Evolutionary conservation across 2,888 invertebrate species (phyloP).

Genomic region (Alviniconcha strummeri): DNA sequence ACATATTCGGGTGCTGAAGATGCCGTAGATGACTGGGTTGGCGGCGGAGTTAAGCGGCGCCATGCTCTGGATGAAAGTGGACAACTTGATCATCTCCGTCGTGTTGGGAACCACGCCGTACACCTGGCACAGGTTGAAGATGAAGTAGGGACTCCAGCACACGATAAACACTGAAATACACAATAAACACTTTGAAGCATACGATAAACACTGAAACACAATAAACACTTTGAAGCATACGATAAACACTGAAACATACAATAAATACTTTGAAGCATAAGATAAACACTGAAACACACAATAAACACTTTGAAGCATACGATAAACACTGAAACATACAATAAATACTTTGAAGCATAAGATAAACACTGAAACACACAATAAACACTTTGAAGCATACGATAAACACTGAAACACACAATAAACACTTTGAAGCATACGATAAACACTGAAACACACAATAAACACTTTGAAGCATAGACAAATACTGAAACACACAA

Average conservation of each 20-base stretch:
- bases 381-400: too few relatives aligned
- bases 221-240: neutral
- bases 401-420: neutral
- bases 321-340: neutral
- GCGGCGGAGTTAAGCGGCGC: slow-evolving; percentile 95
- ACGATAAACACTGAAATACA: slow-evolving; percentile 87
- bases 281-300: neutral
- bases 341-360: neutral
- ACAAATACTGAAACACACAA: neutral
- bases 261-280: neutral
- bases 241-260: neutral
- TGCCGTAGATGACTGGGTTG: slow-evolving; percentile 87
- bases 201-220: neutral
- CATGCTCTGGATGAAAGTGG: slow-evolving; percentile 92
- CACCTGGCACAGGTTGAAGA: slow-evolving; percentile 92
- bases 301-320: too few relatives aligned
- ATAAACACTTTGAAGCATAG: neutral
- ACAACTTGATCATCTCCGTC: slow-evolving; percentile 86
- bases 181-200: neutral
- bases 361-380: neutral
- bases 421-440: neutral
- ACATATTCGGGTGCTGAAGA: slow-evolving; percentile 80
- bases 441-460: neutral
- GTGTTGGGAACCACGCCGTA: slow-evolving; percentile 76
- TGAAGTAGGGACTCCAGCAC: slow-evolving; percentile 96